Conservation (phyloP, 2,113 vertebrate genomes). For the Corvus hawaiiensis region DNA sequence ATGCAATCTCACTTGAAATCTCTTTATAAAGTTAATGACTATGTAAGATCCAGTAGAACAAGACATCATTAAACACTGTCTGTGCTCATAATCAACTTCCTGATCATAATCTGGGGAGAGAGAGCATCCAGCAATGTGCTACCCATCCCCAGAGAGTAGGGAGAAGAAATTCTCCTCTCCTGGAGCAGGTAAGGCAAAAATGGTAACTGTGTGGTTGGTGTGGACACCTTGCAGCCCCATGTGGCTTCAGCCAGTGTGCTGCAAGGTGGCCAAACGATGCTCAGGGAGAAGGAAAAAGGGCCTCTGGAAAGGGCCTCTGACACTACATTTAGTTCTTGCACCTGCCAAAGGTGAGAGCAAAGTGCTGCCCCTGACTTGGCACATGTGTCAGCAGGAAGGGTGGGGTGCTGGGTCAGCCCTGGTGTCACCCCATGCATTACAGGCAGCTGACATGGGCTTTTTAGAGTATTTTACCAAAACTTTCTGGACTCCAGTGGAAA, state of each 20-base stretch:
- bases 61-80: constrained; percentile 16
- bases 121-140: not conserved
- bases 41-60: constrained; percentile 1
- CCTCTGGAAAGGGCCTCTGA: not conserved
- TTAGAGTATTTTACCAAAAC: not conserved
- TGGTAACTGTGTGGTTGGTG: fast-evolving
- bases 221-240: not conserved
- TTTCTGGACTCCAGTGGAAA: not conserved
- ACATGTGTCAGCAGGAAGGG: fast-evolving
- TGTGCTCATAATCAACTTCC: constrained; percentile 10
- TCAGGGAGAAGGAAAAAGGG: not conserved
- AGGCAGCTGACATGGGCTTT: not conserved
- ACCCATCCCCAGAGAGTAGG: not conserved
- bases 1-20: not conserved
- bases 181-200: not conserved
- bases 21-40: constrained; percentile 28
- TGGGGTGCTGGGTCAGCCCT: not conserved
- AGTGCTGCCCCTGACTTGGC: fast-evolving
- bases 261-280: not conserved
- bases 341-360: not conserved
- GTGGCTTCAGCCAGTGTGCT: fast-evolving
- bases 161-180: not conserved
- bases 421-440: fast-evolving
- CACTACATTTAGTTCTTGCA: not conserved
- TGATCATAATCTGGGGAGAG: not conserved